Conservation (phyloP, 1,140 invertebrate species). For the Drosophila tropicalis region DNA sequence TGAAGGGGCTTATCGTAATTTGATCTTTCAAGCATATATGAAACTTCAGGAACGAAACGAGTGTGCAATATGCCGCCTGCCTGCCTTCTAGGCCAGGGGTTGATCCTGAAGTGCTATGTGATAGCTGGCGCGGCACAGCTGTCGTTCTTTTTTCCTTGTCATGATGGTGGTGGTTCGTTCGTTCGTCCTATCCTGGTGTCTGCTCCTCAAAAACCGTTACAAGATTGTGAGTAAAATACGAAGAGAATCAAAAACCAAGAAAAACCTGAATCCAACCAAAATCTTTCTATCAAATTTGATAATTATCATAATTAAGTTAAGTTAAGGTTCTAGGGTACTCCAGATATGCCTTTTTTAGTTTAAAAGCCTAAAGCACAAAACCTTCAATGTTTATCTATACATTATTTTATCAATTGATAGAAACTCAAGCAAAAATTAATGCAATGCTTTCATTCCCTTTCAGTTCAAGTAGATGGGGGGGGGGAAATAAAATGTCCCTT, state of each 20-base stretch:
- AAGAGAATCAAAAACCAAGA: slow-evolving; percentile 17
- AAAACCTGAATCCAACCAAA: neutral
- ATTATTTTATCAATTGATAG: too few relatives aligned
- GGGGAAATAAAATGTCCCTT: too few relatives aligned
- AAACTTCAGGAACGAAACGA: neutral
- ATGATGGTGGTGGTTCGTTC: neutral
- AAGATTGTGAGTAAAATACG: neutral
- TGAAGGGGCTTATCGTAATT: neutral
- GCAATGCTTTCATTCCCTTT: too few relatives aligned
- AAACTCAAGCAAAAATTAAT: too few relatives aligned
- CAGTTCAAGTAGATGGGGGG: too few relatives aligned
- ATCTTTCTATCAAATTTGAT: neutral
- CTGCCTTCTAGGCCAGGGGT: neutral
- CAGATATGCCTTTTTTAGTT: too few relatives aligned
- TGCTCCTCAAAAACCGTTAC: slow-evolving; percentile 1
- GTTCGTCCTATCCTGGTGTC: neutral
- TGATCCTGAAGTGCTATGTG: slow-evolving; percentile 3
- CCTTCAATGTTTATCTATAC: too few relatives aligned
- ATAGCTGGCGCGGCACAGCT: neutral
- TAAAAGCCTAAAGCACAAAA: too few relatives aligned
- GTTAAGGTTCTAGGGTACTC: too few relatives aligned
- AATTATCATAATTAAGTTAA: too few relatives aligned
- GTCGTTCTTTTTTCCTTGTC: slow-evolving; percentile 1
- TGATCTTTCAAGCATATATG: neutral
- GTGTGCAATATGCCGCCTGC: neutral